Conservation (phyloP, 2,113 vertebrate species). For the Sander vitreus region DNA sequence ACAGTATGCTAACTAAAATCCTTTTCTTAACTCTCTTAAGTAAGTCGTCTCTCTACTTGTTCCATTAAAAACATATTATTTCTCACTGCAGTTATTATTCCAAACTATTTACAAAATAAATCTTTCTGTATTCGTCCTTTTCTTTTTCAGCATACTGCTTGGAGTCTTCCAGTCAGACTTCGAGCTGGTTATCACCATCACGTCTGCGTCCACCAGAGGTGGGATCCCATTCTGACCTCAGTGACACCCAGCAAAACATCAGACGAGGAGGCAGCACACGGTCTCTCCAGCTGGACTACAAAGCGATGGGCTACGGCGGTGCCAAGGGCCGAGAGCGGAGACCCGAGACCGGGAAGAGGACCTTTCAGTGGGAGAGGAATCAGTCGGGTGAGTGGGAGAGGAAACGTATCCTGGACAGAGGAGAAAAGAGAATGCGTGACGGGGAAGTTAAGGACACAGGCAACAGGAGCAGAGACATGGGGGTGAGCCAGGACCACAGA, state of each 20-base stretch:
- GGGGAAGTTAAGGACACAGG: slow-evolving; percentile 31
- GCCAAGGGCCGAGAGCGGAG: slow-evolving; percentile 83
- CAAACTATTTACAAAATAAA: neutral
- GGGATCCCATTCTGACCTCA: slow-evolving; percentile 63
- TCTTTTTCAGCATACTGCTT: slow-evolving; percentile 89
- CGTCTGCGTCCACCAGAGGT: slow-evolving; percentile 81
- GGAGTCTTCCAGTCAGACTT: slow-evolving; percentile 92
- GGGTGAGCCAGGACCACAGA: slow-evolving; percentile 27
- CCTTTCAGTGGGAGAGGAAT: slow-evolving; percentile 80
- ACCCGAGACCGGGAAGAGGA: slow-evolving; percentile 36
- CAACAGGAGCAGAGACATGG: slow-evolving; percentile 44
- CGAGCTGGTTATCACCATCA: slow-evolving; percentile 90
- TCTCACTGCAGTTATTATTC: slow-evolving; percentile 10
- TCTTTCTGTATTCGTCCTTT: slow-evolving; percentile 16
- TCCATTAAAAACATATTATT: slow-evolving; percentile 5
- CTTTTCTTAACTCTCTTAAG: slow-evolving; percentile 28
- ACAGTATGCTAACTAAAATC: slow-evolving; percentile 29
- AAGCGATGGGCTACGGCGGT: slow-evolving; percentile 39
- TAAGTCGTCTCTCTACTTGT: slow-evolving; percentile 10
- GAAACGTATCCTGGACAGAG: slow-evolving; percentile 39
- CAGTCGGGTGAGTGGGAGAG: slow-evolving; percentile 77
- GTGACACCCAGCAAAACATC: slow-evolving; percentile 61
- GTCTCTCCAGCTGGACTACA: slow-evolving; percentile 80
- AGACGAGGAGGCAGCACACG: slow-evolving; percentile 74
- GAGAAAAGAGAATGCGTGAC: slow-evolving; percentile 40